These are phyloP conservation scores for Cheumatopsyche charites DNA, from an alignment of 1,140 invertebrate species.

Conservation along the genomic window DNA sequence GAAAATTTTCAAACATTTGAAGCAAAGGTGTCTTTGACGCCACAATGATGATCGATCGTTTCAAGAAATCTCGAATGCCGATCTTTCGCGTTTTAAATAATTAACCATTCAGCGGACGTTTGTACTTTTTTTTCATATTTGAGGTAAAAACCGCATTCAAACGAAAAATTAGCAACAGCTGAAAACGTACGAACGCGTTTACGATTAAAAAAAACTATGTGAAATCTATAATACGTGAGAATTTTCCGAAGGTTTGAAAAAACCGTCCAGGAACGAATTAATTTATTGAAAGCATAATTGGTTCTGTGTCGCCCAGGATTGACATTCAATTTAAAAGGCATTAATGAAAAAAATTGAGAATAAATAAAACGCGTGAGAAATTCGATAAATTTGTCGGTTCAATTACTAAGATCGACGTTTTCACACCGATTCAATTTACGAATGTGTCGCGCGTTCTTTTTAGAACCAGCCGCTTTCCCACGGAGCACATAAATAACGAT, in stretches of 20 bases:
- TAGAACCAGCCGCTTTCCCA: slow-evolving; percentile 4
- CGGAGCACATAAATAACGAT: neutral
- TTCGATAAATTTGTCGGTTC: slow-evolving; percentile 14
- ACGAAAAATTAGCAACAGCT: no score
- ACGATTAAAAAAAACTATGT: no score
- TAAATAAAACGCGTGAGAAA: slow-evolving; percentile 16
- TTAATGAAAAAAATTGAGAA: neutral
- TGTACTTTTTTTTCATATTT: no score
- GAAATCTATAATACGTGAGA: no score
- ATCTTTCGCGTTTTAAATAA: no score
- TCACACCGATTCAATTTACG: slow-evolving; percentile 19
- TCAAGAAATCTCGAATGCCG: no score
- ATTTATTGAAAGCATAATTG: slow-evolving; percentile 16
- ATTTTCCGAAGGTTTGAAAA: no score
- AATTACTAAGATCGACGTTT: neutral
- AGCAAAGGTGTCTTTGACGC: no score
- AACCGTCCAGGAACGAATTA: slow-evolving; percentile 1
- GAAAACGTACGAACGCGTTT: no score
- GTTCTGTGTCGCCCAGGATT: slow-evolving; percentile 14
- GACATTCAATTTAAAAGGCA: neutral
- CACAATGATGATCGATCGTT: no score
- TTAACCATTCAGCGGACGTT: no score
- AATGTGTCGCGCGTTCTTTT: neutral
- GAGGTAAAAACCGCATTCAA: no score
- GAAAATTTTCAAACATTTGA: neutral